phyloP scores from a whole-genome alignment of 2,888 invertebrate genomes.

The Gandaritis pyraliata region DNA sequence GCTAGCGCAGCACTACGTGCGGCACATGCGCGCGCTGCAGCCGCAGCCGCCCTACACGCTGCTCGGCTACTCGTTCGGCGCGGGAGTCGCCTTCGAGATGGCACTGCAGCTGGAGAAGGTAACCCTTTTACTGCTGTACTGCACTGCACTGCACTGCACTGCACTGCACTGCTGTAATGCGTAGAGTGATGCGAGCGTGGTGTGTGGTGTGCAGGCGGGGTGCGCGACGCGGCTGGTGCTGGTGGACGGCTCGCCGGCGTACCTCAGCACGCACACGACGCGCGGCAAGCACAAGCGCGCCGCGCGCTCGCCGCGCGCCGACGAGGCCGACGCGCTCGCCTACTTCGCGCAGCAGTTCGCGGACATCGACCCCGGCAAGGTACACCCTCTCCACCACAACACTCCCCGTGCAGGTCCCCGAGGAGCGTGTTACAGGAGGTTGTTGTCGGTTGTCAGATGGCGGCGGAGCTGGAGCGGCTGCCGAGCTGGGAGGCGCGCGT shows the following conservation, averaged over 20 bases:
- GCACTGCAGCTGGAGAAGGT: constrained; percentile 91
- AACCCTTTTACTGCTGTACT: too few species aligned
- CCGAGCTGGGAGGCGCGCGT: constrained; percentile 86
- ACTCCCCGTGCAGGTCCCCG: too few species aligned
- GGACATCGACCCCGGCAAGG: constrained; percentile 86
- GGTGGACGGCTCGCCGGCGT: constrained; percentile 95
- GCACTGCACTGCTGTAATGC: too few species aligned
- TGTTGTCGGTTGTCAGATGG: constrained; percentile 49
- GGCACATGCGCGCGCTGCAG: constrained; percentile 90
- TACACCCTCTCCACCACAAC: not conserved
- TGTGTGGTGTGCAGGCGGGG: constrained; percentile 57
- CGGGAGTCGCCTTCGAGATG: constrained; percentile 97
- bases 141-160: too few species aligned
- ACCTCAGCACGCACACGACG: constrained; percentile 90
- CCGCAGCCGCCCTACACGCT: constrained; percentile 93
- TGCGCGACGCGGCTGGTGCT: constrained; percentile 87
- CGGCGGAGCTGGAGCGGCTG: constrained; percentile 85
- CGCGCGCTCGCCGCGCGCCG: constrained; percentile 81
- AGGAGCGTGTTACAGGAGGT: too few species aligned
- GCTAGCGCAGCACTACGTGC: constrained; percentile 89
- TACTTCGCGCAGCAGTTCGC: constrained; percentile 93
- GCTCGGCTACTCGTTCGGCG: constrained; percentile 98
- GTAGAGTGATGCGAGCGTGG: too few species aligned
- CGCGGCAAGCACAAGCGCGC: constrained; percentile 85
- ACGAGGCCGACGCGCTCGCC: constrained; percentile 90